A percentile compares a stretch with the other conserved stretches of the same genome.
These are phyloP conservation scores for Andrena marginata DNA, from an alignment of 2,888 invertebrate species.

Conservation along the genomic window DNA sequence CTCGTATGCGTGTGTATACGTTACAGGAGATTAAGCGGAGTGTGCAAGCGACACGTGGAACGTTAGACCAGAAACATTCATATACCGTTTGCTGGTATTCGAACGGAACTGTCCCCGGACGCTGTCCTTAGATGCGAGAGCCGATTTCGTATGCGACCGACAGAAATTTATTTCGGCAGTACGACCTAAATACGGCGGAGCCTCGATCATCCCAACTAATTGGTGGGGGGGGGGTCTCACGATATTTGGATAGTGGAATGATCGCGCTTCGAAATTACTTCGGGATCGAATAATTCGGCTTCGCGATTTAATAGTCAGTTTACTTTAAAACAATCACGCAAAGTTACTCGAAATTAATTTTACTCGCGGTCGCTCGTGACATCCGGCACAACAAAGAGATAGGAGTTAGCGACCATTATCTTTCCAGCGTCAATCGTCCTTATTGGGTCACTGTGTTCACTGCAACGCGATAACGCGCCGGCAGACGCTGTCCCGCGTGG, in stretches of 20 bases:
- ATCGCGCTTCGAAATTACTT: no score
- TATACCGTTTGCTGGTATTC: conserved; percentile 54
- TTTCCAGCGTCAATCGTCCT: conserved; percentile 22
- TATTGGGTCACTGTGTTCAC: conserved; percentile 58
- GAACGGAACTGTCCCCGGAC: conserved; percentile 39
- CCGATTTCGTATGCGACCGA: conserved; percentile 18
- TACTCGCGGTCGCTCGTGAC: not conserved
- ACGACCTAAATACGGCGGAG: conserved; percentile 31
- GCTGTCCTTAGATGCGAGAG: conserved; percentile 53
- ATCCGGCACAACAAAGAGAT: conserved; percentile 4
- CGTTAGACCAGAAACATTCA: conserved; percentile 54
- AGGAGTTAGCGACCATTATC: conserved; percentile 7
- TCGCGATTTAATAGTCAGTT: no score
- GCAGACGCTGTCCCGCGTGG: conserved; percentile 37
- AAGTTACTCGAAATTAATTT: not conserved
- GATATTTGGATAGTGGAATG: not conserved
- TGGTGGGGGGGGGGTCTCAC: no score
- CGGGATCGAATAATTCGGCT: no score
- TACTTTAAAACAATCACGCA: not conserved
- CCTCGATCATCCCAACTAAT: not conserved
- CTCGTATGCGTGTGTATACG: conserved; percentile 12
- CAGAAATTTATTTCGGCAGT: conserved; percentile 30
- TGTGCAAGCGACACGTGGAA: conserved; percentile 68
- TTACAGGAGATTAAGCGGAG: conserved; percentile 45
- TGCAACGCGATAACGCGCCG: conserved; percentile 60